phyloP scores from a whole-genome alignment of 2,113 vertebrate species.

The Lophius piscatorius region DNA sequence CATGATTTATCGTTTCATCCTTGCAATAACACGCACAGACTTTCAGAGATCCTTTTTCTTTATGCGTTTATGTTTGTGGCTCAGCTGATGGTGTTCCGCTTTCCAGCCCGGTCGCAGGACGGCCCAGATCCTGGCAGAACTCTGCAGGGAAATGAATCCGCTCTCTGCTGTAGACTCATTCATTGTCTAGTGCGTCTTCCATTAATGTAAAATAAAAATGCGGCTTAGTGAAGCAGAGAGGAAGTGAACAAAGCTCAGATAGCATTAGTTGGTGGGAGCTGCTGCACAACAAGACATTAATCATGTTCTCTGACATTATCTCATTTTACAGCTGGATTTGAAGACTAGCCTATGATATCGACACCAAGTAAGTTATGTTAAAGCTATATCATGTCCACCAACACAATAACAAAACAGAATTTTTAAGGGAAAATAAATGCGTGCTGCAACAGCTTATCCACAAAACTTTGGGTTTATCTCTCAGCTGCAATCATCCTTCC shows the following conservation, averaged over 20 bases:
- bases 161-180: slow-evolving; percentile 45
- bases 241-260: slow-evolving; percentile 45
- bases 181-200: slow-evolving; percentile 44
- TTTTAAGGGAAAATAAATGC: background rate
- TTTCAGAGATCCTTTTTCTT: slow-evolving; percentile 13
- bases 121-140: background rate
- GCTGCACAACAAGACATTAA: slow-evolving; percentile 50
- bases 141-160: slow-evolving; percentile 14
- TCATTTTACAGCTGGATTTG: slow-evolving; percentile 32
- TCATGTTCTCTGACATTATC: slow-evolving; percentile 33
- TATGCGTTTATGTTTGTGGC: background rate
- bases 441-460: too few relatives aligned
- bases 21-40: slow-evolving; percentile 29
- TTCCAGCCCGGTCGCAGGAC: slow-evolving; percentile 24
- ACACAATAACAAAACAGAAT: background rate
- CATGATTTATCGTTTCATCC: slow-evolving; percentile 49
- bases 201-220: slow-evolving; percentile 57
- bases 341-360: slow-evolving; percentile 25
- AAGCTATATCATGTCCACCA: slow-evolving; percentile 1
- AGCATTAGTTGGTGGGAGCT: slow-evolving; percentile 42
- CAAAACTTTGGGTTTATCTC: background rate
- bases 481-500: too few relatives aligned
- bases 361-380: background rate
- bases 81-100: slow-evolving; percentile 28
- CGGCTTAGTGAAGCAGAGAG: slow-evolving; percentile 36